Evolutionary conservation across 2,888 invertebrate genomes (phyloP).

Genomic region (Oxycera nigricornis): DNA sequence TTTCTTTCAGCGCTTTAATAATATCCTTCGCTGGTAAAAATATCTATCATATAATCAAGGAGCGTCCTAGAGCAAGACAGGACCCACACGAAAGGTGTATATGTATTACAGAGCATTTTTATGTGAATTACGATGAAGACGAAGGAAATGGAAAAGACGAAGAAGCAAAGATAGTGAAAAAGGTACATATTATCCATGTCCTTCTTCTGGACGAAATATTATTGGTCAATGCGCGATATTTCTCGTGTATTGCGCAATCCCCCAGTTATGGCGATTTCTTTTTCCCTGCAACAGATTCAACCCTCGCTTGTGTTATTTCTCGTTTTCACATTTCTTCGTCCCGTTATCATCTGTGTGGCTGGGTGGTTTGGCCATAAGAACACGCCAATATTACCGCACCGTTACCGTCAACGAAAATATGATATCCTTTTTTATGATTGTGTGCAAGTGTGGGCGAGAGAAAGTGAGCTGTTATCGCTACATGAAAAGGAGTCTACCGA

Average conservation of each 20-base stretch:
- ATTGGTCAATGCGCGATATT: constrained; percentile 44
- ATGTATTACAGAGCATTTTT: constrained; percentile 9
- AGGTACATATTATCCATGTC: constrained; percentile 37
- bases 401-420: constrained; percentile 40
- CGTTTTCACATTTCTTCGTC: constrained; percentile 5
- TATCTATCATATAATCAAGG: not conserved
- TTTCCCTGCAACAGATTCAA: constrained; percentile 21
- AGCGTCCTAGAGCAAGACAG: not conserved
- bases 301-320: constrained; percentile 8
- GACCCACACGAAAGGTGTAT: constrained; percentile 6
- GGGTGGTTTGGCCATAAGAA: not conserved
- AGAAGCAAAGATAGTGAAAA: constrained; percentile 31
- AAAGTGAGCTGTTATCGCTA: constrained; percentile 27
- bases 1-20: constrained; percentile 39
- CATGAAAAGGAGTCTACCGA: constrained; percentile 14
- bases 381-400: constrained; percentile 4
- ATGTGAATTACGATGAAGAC: constrained; percentile 14
- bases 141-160: not conserved
- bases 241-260: constrained; percentile 46
- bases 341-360: not conserved
- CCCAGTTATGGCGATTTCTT: constrained; percentile 43
- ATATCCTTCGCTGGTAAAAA: constrained; percentile 34
- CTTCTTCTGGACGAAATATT: constrained; percentile 42
- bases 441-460: constrained; percentile 34
- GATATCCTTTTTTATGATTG: constrained; percentile 41